Base-by-base conservation (phyloP, 2,888 invertebrate genomes). In the Eupithecia pulchellata region DNA sequence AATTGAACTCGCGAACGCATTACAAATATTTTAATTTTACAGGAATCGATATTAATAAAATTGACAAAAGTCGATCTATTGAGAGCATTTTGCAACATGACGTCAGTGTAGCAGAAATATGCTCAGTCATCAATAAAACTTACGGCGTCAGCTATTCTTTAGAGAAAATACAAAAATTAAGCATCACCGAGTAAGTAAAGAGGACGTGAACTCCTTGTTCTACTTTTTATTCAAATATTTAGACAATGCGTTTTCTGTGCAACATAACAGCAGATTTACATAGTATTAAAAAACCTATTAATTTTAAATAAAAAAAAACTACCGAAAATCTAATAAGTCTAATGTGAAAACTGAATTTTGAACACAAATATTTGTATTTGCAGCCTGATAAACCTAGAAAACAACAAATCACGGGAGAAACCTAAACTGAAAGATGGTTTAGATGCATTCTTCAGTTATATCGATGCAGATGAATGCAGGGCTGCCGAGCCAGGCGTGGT, bases 151-250 rank as follows among this genome's bases (percentile, higher is more conserved):
- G 69, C 27, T 80, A 77, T 64, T 61, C 81, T 0, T 20, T 39
- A 9, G 79, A 82, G 9, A 78, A 74, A 25, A 62, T 82, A 20
- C 60, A 72, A 62, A 62, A 68, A 34, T 71, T 82, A 67, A 77
- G 80, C 2, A 74, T 86, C 62, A 72, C 52, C 17, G 74, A 76
- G 85, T 86, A 79, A 96, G 78, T 72, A 29, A 60, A 29, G 20
- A 25, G 25, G 4, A 13, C 52, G 52, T 13, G 1, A 11, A 25
- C 3, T 52, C 4, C 29, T 11, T 4, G 11, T 47, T 42, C 6
- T n/a, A 47, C 5, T 20, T 47, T 4, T 42, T 42, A 2, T 42
- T 0, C 1, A 25, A 52, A 52, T 52, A 25, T 25, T 52, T 4
- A 11, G 9, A 47, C n/a, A 47, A 4, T 47, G n/a, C 9, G 9